phyloP scores from a whole-genome alignment of 2,113 vertebrate genomes.

The Rhineura floridana region DNA sequence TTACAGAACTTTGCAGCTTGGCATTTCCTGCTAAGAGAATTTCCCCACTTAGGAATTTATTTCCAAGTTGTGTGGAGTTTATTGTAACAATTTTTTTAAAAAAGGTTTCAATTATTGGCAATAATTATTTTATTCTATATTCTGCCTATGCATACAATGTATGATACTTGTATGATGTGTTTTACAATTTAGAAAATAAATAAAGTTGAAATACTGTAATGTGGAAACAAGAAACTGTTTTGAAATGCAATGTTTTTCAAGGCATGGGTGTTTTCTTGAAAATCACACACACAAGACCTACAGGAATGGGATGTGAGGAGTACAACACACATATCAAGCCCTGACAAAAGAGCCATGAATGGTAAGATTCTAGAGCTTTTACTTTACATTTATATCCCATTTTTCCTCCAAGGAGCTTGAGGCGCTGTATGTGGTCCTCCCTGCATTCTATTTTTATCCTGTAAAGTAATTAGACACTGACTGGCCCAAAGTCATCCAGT shows the following conservation, averaged over 20 bases:
- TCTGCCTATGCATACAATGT: neutral
- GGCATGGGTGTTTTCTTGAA: neutral
- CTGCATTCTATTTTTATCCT: no score
- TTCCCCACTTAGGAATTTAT: neutral
- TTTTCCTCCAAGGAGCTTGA: no score
- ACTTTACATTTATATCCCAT: no score
- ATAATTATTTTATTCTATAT: neutral
- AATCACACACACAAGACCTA: neutral
- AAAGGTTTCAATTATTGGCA: neutral
- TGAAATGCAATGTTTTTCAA: neutral
- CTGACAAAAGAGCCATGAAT: neutral
- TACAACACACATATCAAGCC: neutral
- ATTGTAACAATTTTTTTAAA: neutral
- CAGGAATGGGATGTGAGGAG: neutral
- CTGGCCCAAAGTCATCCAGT: no score
- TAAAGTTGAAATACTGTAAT: neutral
- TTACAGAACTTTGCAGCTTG: neutral
- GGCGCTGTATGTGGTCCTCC: no score
- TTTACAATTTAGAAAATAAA: neutral
- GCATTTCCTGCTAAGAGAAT: neutral
- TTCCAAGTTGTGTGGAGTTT: neutral
- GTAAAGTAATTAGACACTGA: no score
- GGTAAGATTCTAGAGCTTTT: neutral
- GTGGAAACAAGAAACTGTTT: neutral
- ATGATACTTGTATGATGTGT: neutral